Percentiles rank a stretch among this genome's conserved stretches.
phyloP scores from a whole-genome alignment of 2,888 invertebrate genomes.

The Eudemis profundana region DNA sequence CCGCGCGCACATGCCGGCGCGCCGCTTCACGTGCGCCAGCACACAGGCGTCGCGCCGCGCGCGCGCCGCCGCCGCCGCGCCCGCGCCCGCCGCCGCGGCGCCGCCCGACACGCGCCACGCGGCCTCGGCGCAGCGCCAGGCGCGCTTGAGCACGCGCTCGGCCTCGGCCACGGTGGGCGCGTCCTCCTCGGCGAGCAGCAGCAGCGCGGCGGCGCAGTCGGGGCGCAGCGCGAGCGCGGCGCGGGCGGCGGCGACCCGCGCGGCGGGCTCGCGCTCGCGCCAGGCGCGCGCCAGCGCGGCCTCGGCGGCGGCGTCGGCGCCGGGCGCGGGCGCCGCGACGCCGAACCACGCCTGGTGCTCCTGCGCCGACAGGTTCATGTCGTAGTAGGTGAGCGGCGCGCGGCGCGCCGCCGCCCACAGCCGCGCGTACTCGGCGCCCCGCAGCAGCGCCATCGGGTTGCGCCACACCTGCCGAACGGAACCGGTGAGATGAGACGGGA shows the following conservation, averaged over 20 bases:
- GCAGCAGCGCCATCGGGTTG: conserved; percentile 97
- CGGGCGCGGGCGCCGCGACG: conserved; percentile 30
- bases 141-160: conserved; percentile 85
- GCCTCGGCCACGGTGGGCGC: conserved; percentile 95
- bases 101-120: conserved; percentile 93
- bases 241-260: conserved; percentile 95
- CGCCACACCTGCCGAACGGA: conserved; percentile 97
- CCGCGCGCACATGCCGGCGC: conserved; percentile 98
- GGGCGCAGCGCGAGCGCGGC: conserved; percentile 94
- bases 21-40: conserved; percentile 95
- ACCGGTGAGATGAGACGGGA: too few relatives aligned
- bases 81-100: conserved; percentile 90
- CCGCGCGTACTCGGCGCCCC: conserved; percentile 98
- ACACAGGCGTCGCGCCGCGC: conserved; percentile 92
- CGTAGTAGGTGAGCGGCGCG: conserved; percentile 98
- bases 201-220: conserved; percentile 97
- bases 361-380: conserved; percentile 99
- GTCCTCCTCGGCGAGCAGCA: conserved; percentile 98
- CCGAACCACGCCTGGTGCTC: conserved; percentile 87
- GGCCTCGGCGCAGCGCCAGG: conserved; percentile 98
- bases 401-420: conserved; percentile 96
- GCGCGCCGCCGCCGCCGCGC: conserved; percentile 93
- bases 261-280: conserved; percentile 96
- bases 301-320: conserved; percentile 58
- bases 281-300: conserved; percentile 95